These are phyloP conservation scores for Eupithecia inturbata DNA, from an alignment of 2,888 invertebrate genomes.

Conservation along the genomic window DNA sequence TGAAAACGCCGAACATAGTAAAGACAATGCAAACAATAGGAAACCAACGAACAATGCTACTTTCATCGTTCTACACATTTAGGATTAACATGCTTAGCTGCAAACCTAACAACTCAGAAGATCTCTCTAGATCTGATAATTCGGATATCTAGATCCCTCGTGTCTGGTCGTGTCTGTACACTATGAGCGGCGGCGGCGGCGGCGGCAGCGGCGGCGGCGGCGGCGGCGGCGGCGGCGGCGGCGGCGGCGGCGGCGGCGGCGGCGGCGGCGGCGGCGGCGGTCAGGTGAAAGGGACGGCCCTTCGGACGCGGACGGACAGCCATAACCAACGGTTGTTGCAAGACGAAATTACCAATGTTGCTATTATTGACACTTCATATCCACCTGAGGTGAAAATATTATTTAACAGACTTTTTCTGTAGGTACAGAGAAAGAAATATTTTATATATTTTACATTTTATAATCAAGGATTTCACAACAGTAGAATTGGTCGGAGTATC, in stretches of 20 bases:
- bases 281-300: slow-evolving; percentile 9
- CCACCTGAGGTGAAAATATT: background rate
- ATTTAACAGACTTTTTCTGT: background rate
- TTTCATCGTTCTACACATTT: background rate
- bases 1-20: background rate
- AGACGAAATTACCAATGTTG: background rate
- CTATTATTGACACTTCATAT: background rate
- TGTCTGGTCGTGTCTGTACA: background rate
- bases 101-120: background rate
- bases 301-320: background rate
- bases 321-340: slow-evolving; percentile 3
- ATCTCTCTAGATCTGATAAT: background rate
- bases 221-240: no score
- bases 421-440: background rate
- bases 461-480: background rate
- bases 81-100: slow-evolving; percentile 2
- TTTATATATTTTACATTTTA: no score
- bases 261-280: background rate
- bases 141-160: background rate
- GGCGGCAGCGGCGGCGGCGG: no score
- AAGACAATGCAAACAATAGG: background rate
- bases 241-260: no score
- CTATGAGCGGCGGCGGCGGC: background rate
- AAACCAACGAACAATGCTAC: background rate
- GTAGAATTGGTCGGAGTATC: no score